These are phyloP conservation scores for Agrilus biguttatus DNA, from an alignment of 2,888 invertebrate genomes.

Conservation along the genomic window DNA sequence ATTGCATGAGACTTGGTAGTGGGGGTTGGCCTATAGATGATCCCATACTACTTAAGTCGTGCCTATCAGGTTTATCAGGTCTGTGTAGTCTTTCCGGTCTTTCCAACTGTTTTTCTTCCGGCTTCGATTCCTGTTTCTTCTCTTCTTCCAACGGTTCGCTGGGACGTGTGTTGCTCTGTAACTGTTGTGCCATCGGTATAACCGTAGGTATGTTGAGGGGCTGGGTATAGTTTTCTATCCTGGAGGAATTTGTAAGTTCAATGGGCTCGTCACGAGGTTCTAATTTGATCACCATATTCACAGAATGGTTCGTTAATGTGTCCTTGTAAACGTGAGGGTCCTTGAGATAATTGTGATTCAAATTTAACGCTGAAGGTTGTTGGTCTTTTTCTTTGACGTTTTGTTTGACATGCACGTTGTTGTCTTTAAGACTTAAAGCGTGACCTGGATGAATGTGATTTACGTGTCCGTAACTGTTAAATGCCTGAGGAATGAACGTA, in stretches of 20 bases:
- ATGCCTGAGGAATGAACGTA: slow-evolving; percentile 21
- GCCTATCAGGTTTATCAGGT: slow-evolving; percentile 25
- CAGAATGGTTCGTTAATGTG: slow-evolving; percentile 10
- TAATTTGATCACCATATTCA: slow-evolving; percentile 23
- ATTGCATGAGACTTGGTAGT: slow-evolving; percentile 40
- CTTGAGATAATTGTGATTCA: slow-evolving; percentile 10
- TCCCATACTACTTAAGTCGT: slow-evolving; percentile 28
- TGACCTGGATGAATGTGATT: slow-evolving; percentile 16
- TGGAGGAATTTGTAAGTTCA: slow-evolving; percentile 24
- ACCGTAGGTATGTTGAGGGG: slow-evolving; percentile 28
- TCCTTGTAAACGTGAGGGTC: slow-evolving; percentile 11
- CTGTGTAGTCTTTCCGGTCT: slow-evolving; percentile 15
- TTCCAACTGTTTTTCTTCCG: slow-evolving; percentile 19
- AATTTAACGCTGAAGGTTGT: slow-evolving; percentile 2
- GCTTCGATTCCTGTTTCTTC: background rate
- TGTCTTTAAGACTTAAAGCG: slow-evolving; percentile 20
- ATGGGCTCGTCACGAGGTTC: slow-evolving; percentile 31
- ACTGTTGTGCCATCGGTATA: slow-evolving; percentile 20
- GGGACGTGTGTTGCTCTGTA: slow-evolving; percentile 3
- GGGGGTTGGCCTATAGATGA: slow-evolving; percentile 39
- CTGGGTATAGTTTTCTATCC: slow-evolving; percentile 15
- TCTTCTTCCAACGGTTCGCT: slow-evolving; percentile 10
- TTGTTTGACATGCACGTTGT: slow-evolving; percentile 13
- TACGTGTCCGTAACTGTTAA: slow-evolving; percentile 18
- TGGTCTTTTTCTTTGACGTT: slow-evolving; percentile 4